Evolutionary conservation across 2,888 invertebrate genomes (phyloP), one percentile per base, ranked within the genome.

Genomic region (Ennomos erosarius): DNA sequence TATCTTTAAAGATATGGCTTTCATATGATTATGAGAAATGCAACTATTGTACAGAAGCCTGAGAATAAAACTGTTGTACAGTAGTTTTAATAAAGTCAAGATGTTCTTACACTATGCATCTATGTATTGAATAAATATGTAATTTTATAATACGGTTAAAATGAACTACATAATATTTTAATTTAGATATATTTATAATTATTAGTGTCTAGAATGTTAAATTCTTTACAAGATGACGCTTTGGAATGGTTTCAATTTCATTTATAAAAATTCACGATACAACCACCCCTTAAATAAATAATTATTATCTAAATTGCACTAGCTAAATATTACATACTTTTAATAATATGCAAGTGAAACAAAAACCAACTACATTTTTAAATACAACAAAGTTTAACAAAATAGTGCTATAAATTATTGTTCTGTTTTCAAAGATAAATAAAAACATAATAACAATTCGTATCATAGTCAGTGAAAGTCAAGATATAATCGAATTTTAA

Each of bases 281-380:
- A 82, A 79, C 81, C 78, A 82, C 79, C 77, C 73, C 74, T 75
- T 77, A 81, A 79, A 81, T 83, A 84, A 82, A 82, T 83, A 79
- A 78, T 79, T 82, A 69, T 61, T 52, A 74, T 64, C 84, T 87
- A 87, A 86, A 88, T 88, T 88, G 82, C 81, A 84, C 88, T 88
- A 88, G 70, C 87, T 87, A 87, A 70, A 75, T 77, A 78, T 76
- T 72, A 81, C 69, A 73, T 66, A 71, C 51, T 57, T 66, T 26
- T 45, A 42, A 55, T 45, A 42, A 43, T 55, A 26, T 26, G 26
- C 26, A 47, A 42, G n/a, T 54, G 45, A 51, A 61, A 57, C 53
- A 42, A 50, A 43, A 10, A 44, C 47, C 10, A 26, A 11, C 10
- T 49, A 40, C 12, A 37, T 38, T 48, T 56, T 53, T 38, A 33